Percentiles rank a stretch among this genome's conserved stretches.
Conservation (phyloP, 2,888 invertebrate genomes). For the Pachymerium ferrugineum region DNA sequence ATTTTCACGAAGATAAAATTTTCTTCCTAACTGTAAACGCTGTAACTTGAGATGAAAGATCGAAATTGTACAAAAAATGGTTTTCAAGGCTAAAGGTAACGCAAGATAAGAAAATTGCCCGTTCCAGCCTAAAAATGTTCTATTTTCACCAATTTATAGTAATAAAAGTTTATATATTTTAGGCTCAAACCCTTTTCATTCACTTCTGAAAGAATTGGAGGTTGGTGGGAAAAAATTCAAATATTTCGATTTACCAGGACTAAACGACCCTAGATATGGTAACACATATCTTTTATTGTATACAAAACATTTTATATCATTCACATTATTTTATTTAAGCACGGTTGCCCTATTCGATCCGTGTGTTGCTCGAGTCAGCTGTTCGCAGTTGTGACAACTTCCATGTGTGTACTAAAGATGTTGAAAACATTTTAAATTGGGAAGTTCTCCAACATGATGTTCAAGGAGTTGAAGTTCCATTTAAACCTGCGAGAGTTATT, state of each 20-base stretch:
- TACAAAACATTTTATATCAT: background rate
- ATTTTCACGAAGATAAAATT: background rate
- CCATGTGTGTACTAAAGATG: slow-evolving; percentile 77
- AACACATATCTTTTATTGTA: slow-evolving; percentile 46
- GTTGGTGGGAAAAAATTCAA: slow-evolving; percentile 61
- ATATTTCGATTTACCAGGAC: slow-evolving; percentile 69
- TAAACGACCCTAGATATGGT: slow-evolving; percentile 75
- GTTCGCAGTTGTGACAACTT: slow-evolving; percentile 95
- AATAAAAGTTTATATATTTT: no score
- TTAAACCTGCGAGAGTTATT: slow-evolving; percentile 92
- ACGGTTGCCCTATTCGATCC: slow-evolving; percentile 78
- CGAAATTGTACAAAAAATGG: background rate
- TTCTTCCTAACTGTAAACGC: background rate
- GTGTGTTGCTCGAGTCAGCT: slow-evolving; percentile 89
- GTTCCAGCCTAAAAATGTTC: background rate
- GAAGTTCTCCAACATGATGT: slow-evolving; percentile 59
- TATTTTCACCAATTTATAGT: background rate
- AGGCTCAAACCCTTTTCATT: slow-evolving; percentile 60
- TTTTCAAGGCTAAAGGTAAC: background rate
- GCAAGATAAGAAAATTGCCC: background rate
- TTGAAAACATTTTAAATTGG: slow-evolving; percentile 80
- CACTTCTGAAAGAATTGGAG: slow-evolving; percentile 57
- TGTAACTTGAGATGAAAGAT: background rate
- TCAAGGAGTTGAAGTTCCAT: slow-evolving; percentile 81
- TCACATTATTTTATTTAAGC: slow-evolving; percentile 41